Evolutionary conservation across 64 coral and sea anemone species (phyloP).

Genomic region (Montipora cactus): DNA sequence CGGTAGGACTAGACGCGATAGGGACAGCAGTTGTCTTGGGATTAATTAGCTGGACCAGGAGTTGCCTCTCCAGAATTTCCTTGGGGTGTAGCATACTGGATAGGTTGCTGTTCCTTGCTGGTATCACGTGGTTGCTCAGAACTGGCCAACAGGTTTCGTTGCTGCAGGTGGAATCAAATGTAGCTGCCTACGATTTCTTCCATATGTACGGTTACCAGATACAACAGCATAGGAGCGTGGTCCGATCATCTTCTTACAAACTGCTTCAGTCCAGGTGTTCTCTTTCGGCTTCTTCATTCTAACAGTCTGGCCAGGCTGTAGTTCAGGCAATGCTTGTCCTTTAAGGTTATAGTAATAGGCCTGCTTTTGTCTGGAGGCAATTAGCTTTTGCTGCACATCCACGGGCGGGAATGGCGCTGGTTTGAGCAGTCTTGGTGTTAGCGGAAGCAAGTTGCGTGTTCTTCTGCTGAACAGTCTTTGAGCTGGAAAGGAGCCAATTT

Average conservation of each 20-base stretch:
- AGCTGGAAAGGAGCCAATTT: not conserved
- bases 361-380: too few relatives aligned
- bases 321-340: too few relatives aligned
- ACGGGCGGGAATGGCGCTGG: not conserved
- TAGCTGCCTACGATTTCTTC: constrained; percentile 61
- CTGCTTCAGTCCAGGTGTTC: too few relatives aligned
- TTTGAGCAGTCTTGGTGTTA: not conserved
- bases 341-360: too few relatives aligned
- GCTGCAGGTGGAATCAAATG: constrained; percentile 27
- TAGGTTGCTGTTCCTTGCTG: not conserved
- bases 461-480: not conserved
- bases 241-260: too few relatives aligned
- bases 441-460: not conserved
- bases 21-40: too few relatives aligned
- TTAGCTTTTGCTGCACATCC: not conserved
- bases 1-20: too few relatives aligned
- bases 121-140: not conserved
- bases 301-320: too few relatives aligned
- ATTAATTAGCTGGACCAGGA: constrained; percentile 21
- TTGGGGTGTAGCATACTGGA: constrained; percentile 17
- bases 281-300: too few relatives aligned
- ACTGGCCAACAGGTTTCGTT: not conserved
- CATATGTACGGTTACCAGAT: constrained; percentile 24
- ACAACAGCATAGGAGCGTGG: too few relatives aligned
- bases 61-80: not conserved